Percentiles rank a stretch among this genome's conserved stretches.
Evolutionary conservation across 2,888 invertebrate genomes (phyloP).

Genomic region (Acholoe squamosa): DNA sequence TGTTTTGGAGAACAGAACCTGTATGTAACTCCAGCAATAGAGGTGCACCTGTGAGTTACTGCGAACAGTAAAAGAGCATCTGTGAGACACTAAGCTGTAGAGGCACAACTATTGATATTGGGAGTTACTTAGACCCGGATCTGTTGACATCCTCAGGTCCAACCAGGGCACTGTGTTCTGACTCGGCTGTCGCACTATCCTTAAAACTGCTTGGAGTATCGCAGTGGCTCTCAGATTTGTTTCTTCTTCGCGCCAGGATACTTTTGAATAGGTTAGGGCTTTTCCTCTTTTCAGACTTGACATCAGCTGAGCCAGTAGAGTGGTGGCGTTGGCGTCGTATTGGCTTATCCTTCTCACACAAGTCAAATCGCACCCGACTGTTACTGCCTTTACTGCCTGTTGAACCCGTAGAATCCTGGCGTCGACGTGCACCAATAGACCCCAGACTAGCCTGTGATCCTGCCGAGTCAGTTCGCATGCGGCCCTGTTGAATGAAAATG

Average conservation of each 20-base stretch:
- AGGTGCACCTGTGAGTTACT: too few relatives aligned
- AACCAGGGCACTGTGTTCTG: background rate
- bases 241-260: conserved; percentile 3
- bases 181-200: background rate
- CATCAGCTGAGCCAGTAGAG: conserved; percentile 29
- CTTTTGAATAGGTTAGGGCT: background rate
- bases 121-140: background rate
- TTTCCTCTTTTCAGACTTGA: background rate
- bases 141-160: background rate
- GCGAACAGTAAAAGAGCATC: too few relatives aligned
- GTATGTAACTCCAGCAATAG: too few relatives aligned
- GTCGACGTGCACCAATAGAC: background rate
- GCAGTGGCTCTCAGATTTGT: conserved; percentile 24
- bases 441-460: background rate
- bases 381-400: background rate
- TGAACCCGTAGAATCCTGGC: background rate
- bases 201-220: background rate
- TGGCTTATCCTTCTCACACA: background rate
- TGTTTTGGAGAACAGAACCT: too few relatives aligned
- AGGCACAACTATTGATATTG: background rate
- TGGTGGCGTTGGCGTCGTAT: conserved; percentile 21
- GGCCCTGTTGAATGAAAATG: conserved; percentile 28
- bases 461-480: background rate
- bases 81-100: too few relatives aligned
- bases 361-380: background rate